Percentiles rank a stretch among this genome's conserved stretches.
Evolutionary conservation across 2,113 vertebrate species (phyloP).

Genomic region (Trinectes maculatus): DNA sequence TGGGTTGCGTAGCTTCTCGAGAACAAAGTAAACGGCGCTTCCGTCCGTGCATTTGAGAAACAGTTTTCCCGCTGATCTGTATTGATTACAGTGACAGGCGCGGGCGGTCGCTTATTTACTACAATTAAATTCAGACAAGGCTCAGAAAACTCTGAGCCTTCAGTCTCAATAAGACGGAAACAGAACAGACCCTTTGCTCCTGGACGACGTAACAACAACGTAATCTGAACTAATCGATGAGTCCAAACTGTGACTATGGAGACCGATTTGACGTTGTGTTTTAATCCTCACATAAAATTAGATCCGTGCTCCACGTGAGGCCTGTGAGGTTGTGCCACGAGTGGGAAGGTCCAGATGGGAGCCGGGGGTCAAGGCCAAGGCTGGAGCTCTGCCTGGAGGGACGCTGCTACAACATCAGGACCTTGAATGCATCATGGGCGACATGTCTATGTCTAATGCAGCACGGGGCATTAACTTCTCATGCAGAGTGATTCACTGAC

Average conservation of each 20-base stretch:
- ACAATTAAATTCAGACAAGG: conserved; percentile 18
- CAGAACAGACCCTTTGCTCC: conserved; percentile 54
- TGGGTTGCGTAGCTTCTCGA: conserved; percentile 16
- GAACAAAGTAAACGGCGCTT: not conserved
- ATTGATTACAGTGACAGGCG: conserved; percentile 15
- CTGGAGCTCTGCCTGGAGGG: conserved; percentile 21
- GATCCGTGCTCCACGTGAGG: no score
- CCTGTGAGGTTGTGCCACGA: not conserved
- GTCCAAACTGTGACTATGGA: conserved; percentile 33
- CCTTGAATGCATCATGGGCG: conserved; percentile 12
- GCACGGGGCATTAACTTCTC: no score
- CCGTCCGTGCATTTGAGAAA: conserved; percentile 1
- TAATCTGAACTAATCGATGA: conserved; percentile 40
- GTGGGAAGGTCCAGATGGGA: conserved; percentile 11
- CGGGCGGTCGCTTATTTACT: not conserved
- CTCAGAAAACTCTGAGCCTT: conserved; percentile 23
- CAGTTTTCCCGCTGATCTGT: not conserved
- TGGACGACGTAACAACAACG: conserved; percentile 23
- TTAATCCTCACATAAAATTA: no score
- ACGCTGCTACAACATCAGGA: not conserved
- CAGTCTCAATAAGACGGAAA: conserved; percentile 42
- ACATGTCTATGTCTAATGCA: no score
- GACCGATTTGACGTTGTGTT: conserved; percentile 25
- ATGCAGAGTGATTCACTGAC: no score
- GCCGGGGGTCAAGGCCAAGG: conserved; percentile 11